A percentile compares a stretch with the other conserved stretches of the same genome.
Conservation (phyloP, 2,888 invertebrate genomes). For the Resseliella maxima region DNA sequence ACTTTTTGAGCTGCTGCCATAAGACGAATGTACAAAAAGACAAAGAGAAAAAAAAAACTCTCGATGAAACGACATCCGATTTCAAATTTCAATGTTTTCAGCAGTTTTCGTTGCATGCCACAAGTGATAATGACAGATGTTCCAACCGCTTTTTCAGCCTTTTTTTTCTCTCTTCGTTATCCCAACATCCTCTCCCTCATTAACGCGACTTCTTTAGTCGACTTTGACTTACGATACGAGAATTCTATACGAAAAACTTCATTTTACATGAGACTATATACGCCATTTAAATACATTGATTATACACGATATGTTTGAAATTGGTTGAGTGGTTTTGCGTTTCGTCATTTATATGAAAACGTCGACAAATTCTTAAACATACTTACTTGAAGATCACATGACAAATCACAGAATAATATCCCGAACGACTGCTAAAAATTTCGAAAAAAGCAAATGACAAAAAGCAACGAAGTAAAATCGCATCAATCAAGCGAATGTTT, state of each 20-base stretch:
- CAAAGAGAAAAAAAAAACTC: background rate
- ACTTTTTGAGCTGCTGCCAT: background rate
- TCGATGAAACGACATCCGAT: conserved; percentile 49
- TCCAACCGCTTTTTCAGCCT: background rate
- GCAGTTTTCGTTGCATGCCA: background rate
- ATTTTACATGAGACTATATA: too few relatives aligned
- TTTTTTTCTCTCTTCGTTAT: background rate
- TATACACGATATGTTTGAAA: background rate
- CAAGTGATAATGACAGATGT: conserved; percentile 46
- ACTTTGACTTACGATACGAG: too few relatives aligned
- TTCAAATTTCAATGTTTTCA: conserved; percentile 18
- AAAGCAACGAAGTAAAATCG: background rate
- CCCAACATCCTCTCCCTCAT: background rate
- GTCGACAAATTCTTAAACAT: conserved; percentile 3
- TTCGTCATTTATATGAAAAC: background rate
- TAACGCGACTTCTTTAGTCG: too few relatives aligned
- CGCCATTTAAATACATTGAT: too few relatives aligned
- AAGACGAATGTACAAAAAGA: background rate
- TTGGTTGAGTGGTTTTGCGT: background rate
- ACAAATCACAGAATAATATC: background rate
- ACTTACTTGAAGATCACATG: background rate
- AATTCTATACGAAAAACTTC: too few relatives aligned
- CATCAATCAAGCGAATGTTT: background rate
- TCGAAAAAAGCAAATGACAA: background rate
- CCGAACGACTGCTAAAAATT: background rate